A percentile compares a stretch with the other conserved stretches of the same genome.
Evolutionary conservation across 1,140 invertebrate genomes (phyloP).

Genomic region (Zelostemma sp.): DNA sequence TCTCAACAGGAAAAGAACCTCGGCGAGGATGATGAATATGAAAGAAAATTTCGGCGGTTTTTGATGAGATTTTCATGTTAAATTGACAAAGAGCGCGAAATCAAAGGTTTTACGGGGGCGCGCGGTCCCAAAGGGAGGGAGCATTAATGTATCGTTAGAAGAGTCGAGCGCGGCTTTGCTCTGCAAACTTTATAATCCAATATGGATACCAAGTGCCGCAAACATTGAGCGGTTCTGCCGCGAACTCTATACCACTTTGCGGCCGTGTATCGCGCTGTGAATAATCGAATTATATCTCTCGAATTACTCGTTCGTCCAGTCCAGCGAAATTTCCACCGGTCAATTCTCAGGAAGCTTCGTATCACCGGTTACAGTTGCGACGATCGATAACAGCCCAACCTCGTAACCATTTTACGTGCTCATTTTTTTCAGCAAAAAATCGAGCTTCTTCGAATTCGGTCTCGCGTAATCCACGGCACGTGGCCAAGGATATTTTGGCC

Average conservation of each 20-base stretch:
- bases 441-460: constrained; percentile 24
- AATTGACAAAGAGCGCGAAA: constrained; percentile 23
- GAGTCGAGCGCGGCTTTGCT: constrained; percentile 51
- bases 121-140: constrained; percentile 35
- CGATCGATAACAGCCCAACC: not conserved
- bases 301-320: constrained; percentile 59
- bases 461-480: constrained; percentile 43
- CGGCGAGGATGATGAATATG: not conserved
- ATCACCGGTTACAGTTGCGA: not conserved
- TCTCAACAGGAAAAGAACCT: too few species aligned
- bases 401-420: not conserved
- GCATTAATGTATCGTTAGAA: constrained; percentile 57
- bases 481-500: constrained; percentile 62
- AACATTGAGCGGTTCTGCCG: constrained; percentile 65
- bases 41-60: constrained; percentile 9
- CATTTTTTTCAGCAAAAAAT: constrained; percentile 10
- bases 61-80: constrained; percentile 31
- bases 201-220: constrained; percentile 56
- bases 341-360: constrained; percentile 1
- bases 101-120: constrained; percentile 18
- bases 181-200: constrained; percentile 69
- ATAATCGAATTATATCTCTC: constrained; percentile 66
- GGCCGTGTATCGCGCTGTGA: constrained; percentile 57
- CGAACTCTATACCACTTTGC: constrained; percentile 60
- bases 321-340: constrained; percentile 2